Evolutionary conservation across 1,140 invertebrate genomes (phyloP), one percentile per base, ranked within the genome.

Genomic region (Ceratosolen fusciceps): DNA sequence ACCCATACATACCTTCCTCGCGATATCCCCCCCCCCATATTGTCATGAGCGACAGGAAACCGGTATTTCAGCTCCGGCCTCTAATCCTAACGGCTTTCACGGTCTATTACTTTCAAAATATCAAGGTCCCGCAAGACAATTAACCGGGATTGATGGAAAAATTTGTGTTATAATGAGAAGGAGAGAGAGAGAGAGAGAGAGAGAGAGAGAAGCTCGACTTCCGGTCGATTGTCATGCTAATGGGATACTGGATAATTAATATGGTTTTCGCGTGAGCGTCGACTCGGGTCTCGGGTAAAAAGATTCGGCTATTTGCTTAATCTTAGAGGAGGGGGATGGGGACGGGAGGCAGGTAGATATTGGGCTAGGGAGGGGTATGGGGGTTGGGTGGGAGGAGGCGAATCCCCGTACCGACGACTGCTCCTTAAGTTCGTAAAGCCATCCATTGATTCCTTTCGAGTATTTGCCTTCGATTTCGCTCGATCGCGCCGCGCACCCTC

Each of bases 381-480:
- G n/a, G n/a, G n/a, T n/a, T n/a, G n/a, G n/a, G 31, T 3, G 9
- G 4, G 58, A 2, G 58, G 29, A 60, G 58, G 0, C 14, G 37
- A n/a, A n/a, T 24, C 37, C 1, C 14, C 37, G 37, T 39, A 12
- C 37, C n/a, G 43, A 24, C 24, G 65, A 60, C 21, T 74, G 24
- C 14, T 62, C 58, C n/a, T 74, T 74, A 74, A 74, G 73, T 26
- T 26, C 26, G 68, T n/a, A n/a, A n/a, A n/a, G n/a, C n/a, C n/a
- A n/a, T n/a, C 24, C 24, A 71, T 49, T 71, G 24, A 49, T 71
- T 71, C 26, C 16, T 26, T 21, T 58, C 65, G 49, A 37, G 68
- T 43, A 71, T 77, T 71, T 68, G 74, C 74, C 62, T 31, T 75
- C 74, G 74, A 76, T 52, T 67, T 29, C 54, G 24, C 16, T 60